Percentiles rank a stretch among this genome's conserved stretches.
phyloP scores from a whole-genome alignment of 2,797 vertebrate genomes.

The Enteromius mattozi region DNA sequence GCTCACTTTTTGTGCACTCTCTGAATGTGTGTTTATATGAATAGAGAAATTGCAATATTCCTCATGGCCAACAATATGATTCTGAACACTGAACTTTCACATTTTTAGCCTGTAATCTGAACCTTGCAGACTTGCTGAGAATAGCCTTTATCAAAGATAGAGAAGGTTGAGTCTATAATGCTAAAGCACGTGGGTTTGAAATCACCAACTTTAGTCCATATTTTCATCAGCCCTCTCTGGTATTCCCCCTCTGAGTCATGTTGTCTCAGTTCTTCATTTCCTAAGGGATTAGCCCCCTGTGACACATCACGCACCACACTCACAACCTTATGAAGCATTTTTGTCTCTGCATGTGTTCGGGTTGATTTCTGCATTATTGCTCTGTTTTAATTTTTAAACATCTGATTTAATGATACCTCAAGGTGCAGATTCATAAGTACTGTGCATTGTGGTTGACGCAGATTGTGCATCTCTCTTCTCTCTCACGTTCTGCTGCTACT shows the following conservation, averaged over 20 bases:
- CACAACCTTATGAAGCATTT: conserved; percentile 9
- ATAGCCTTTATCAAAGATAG: background rate
- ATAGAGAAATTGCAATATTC: background rate
- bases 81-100: background rate
- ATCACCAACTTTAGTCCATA: conserved; percentile 21
- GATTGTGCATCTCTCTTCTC: background rate
- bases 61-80: background rate
- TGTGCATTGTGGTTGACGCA: conserved; percentile 19
- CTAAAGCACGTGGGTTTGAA: conserved; percentile 11
- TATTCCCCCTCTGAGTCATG: conserved; percentile 57
- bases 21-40: background rate
- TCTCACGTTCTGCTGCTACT: background rate
- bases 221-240: conserved; percentile 40
- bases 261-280: conserved; percentile 59
- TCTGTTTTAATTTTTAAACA: conserved; percentile 13
- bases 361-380: conserved; percentile 10
- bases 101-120: conserved; percentile 2
- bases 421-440: conserved; percentile 20
- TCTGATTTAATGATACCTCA: conserved; percentile 16
- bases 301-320: conserved; percentile 34
- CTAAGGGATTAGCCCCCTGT: conserved; percentile 47
- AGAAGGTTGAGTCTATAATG: conserved; percentile 19
- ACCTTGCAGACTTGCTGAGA: background rate
- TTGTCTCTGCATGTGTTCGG: background rate
- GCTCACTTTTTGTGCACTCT: background rate